Evolutionary conservation across 2,888 invertebrate species (phyloP), one percentile per base, ranked within the genome.

Genomic region (Orthonevra nobilis): DNA sequence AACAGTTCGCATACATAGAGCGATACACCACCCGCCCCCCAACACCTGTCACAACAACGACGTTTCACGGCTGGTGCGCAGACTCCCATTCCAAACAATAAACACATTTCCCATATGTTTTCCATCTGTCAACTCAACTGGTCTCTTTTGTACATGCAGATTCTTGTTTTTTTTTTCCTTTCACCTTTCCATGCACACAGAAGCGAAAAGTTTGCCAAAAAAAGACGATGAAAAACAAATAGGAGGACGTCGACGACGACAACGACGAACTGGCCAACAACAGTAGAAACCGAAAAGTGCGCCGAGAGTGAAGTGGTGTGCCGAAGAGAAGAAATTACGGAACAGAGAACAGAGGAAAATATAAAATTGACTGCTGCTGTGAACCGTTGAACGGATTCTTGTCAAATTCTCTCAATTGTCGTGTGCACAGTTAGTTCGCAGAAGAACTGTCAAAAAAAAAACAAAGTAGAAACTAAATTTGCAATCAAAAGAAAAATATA

Each of bases 41-140:
- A 19, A 23, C 23, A 23, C 5, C 23, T 23, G 23, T 4, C 23
- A 23, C n/a, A n/a, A n/a, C n/a, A n/a, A n/a, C n/a, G 23, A 3
- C 23, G 5, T 4, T 23, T 23, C 23, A 5, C 5, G 2, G n/a
- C n/a, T 30, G 5, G 38, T 54, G 30, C 52, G 52, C 42, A 58
- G 15, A 60, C 30, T 66, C 66, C 56, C 42, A 44, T 42, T 23
- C 64, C 32, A 20, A 40, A 54, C 44, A 68, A 68, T 38, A 69
- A 61, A 75, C 15, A 40, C 64, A 48, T 40, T 36, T 48, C 34
- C 66, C 60, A 66, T 60, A 60, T 54, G 70, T 38, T 73, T 79
- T 56, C 66, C 64, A 79, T 46, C 72, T 79, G 73, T 72, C 73
- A 79, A 60, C 66, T 79, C 77, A 79, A 79, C 77, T 79, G 72